Percentiles rank a stretch among this genome's conserved stretches.
Conservation (phyloP, 1,140 invertebrate genomes). For the Planococcus citri region DNA sequence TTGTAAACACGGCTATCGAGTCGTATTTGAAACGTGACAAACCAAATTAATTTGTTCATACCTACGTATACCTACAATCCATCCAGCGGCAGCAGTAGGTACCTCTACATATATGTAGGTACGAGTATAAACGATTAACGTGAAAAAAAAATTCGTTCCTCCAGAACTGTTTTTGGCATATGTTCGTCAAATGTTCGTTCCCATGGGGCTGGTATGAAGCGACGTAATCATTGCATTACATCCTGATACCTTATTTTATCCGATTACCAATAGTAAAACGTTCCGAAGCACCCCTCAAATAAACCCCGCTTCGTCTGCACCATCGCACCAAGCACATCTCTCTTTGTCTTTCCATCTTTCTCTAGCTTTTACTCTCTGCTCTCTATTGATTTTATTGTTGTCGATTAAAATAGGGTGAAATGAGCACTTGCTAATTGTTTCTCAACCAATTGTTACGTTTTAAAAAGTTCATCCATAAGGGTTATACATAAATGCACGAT, state of each 20-base stretch:
- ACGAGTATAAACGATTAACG: neutral
- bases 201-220: constrained; percentile 1
- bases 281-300: neutral
- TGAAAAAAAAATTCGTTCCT: neutral
- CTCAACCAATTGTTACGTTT: neutral
- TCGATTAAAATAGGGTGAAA: constrained; percentile 7
- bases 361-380: no score
- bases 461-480: neutral
- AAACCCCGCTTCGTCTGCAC: neutral
- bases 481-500: neutral
- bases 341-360: no score
- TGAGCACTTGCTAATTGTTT: constrained; percentile 3
- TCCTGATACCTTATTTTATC: constrained; percentile 5
- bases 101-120: no score
- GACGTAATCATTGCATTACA: constrained; percentile 2
- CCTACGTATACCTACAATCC: no score
- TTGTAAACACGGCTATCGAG: no score
- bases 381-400: neutral
- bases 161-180: neutral
- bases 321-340: neutral
- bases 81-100: no score
- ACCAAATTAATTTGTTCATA: neutral
- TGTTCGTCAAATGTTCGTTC: neutral
- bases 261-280: neutral
- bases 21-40: neutral